Evolutionary conservation across 1,140 invertebrate genomes (phyloP), one percentile per base, ranked within the genome.

Genomic region (Nephotettix cincticeps): DNA sequence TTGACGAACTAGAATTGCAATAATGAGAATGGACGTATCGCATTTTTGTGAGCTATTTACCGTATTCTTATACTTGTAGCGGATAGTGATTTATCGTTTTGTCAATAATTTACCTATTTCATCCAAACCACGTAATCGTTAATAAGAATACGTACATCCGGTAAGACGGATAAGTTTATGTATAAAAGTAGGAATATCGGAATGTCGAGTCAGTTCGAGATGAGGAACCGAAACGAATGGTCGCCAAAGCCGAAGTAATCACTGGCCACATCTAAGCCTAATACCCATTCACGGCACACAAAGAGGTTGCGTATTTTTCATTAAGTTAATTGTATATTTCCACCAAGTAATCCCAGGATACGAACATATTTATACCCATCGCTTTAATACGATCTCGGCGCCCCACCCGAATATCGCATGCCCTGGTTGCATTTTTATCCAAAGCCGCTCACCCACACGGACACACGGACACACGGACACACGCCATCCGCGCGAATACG

Each of bases 251-350:
- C 21, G 11, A 54, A 6, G 47, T 54, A 54, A 54, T 54, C 47
- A 54, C 47, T 6, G 47, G 6, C 36, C 21, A 54, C 47, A 54
- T 21, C 21, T 21, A 21, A 21, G 47, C 47, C 47, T 54, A 54
- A 54, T 54, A 21, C 23, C 21, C 47, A 21, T 54, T 54, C 47
- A 54, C 6, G 47, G 13, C 47, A 21, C 19, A 54, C 47, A 54
- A 54, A 54, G 47, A 54, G 47, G 36, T 40, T 54, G 6, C 47
- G 47, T 63, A 63, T 30, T 30, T 27, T 63, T 63, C 58, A 63
- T 63, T 63, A 28, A 63, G 29, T 63, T 63, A 63, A 63, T 63
- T 63, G 58, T 63, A 63, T 30, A 63, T 63, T 63, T 63, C 29
- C 19, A 30, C 58, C 58, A 30, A 28, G 58, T 63, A 63, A 63